Percentiles rank a stretch among this genome's conserved stretches.
phyloP scores from a whole-genome alignment of 2,797 vertebrate genomes.

The Gymnopithys bicolor region DNA sequence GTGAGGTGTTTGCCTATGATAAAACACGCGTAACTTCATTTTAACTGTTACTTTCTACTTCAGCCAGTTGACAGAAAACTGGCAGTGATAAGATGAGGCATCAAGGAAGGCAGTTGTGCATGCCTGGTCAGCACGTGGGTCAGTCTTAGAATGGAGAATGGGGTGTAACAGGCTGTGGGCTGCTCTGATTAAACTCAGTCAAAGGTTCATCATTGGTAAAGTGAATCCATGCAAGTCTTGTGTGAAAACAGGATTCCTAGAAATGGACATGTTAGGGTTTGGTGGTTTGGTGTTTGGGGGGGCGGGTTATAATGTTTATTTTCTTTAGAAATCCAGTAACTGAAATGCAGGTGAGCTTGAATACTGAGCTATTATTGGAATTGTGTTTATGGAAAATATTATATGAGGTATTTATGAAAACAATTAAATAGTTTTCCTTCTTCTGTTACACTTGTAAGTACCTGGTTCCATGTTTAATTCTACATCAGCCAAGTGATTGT shows the following conservation, averaged over 20 bases:
- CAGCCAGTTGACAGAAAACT: background rate
- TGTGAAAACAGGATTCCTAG: background rate
- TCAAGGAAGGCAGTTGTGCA: rapidly evolving
- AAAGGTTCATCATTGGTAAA: background rate
- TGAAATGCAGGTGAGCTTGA: background rate
- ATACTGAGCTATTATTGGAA: background rate
- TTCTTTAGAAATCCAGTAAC: background rate
- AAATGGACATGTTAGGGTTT: background rate
- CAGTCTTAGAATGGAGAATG: background rate
- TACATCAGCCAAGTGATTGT: background rate
- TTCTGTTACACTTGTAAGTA: background rate
- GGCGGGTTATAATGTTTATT: background rate
- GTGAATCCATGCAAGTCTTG: background rate
- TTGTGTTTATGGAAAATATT: background rate
- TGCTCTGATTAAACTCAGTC: background rate
- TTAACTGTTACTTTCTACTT: background rate
- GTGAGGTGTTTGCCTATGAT: background rate
- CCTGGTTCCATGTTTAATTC: background rate
- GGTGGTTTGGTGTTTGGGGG: background rate
- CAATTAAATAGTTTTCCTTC: background rate
- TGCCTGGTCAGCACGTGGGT: background rate
- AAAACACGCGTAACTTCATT: background rate
- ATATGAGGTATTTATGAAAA: background rate
- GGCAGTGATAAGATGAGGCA: background rate
- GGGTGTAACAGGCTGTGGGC: background rate